Conservation (phyloP, 2,113 vertebrate genomes). For the Chloebia gouldiae region DNA sequence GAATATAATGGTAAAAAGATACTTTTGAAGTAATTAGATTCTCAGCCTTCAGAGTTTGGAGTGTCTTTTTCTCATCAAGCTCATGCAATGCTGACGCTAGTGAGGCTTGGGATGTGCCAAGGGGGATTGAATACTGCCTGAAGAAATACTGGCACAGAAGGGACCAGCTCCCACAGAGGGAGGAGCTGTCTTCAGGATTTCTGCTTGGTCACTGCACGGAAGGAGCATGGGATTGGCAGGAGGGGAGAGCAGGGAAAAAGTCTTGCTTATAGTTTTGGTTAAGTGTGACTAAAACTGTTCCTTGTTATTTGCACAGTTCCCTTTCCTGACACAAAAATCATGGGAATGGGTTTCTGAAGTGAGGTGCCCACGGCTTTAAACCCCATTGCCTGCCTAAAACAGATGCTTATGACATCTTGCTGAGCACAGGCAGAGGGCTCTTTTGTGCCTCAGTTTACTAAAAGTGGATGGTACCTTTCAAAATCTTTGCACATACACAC, state of each 20-base stretch:
- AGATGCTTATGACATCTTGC: neutral
- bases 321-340: neutral
- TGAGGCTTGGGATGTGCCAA: neutral
- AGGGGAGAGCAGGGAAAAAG: neutral
- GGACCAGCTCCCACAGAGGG: neutral
- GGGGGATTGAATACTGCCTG: neutral
- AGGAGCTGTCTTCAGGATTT: neutral
- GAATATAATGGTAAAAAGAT: slow-evolving; percentile 38
- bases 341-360: neutral
- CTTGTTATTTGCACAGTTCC: neutral
- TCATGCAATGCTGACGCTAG: neutral
- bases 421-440: neutral
- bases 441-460: neutral
- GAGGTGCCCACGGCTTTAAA: neutral
- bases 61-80: neutral
- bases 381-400: neutral
- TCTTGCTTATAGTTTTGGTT: neutral
- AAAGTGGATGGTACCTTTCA: neutral
- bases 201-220: neutral
- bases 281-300: neutral
- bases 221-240: neutral
- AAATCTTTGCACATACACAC: neutral
- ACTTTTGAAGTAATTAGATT: slow-evolving; percentile 26
- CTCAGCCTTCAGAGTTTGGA: neutral
- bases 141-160: neutral